Evolutionary conservation across 1,140 invertebrate genomes (phyloP).

Genomic region (Apocrypta bakeri): DNA sequence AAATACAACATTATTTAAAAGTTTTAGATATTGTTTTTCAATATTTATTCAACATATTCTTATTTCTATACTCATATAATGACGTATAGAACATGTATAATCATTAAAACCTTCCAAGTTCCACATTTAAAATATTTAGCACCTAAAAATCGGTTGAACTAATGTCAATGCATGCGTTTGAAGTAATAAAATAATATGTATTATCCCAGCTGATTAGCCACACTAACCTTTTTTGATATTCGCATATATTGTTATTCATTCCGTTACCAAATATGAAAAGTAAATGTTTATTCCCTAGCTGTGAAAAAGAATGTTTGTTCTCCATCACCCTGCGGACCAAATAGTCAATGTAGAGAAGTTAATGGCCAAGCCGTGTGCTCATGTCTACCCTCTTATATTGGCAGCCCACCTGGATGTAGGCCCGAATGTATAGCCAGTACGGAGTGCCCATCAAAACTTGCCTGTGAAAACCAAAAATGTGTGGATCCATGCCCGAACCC

Average conservation of each 20-base stretch:
- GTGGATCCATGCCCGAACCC: constrained; percentile 69
- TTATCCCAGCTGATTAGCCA: not conserved
- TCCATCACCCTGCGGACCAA: constrained; percentile 85
- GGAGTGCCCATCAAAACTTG: constrained; percentile 67
- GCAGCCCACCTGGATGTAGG: constrained; percentile 79
- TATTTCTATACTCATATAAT: no score
- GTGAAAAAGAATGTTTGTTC: constrained; percentile 76
- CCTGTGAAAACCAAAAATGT: constrained; percentile 71
- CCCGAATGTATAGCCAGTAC: constrained; percentile 75
- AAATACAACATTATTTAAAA: no score
- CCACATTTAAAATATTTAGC: not conserved
- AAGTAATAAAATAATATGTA: not conserved
- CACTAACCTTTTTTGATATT: not conserved
- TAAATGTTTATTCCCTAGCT: constrained; percentile 28
- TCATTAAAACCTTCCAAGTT: no score
- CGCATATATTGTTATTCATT: not conserved
- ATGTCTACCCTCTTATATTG: constrained; percentile 78
- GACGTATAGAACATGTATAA: no score
- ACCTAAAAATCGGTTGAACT: not conserved
- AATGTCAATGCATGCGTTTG: not conserved
- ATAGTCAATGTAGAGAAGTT: constrained; percentile 80
- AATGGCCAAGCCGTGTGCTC: constrained; percentile 78
- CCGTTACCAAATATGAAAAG: not conserved
- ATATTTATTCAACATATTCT: no score
- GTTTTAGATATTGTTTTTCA: no score